Conservation (phyloP, 2,888 invertebrate species). For the Thelaira solivaga region DNA sequence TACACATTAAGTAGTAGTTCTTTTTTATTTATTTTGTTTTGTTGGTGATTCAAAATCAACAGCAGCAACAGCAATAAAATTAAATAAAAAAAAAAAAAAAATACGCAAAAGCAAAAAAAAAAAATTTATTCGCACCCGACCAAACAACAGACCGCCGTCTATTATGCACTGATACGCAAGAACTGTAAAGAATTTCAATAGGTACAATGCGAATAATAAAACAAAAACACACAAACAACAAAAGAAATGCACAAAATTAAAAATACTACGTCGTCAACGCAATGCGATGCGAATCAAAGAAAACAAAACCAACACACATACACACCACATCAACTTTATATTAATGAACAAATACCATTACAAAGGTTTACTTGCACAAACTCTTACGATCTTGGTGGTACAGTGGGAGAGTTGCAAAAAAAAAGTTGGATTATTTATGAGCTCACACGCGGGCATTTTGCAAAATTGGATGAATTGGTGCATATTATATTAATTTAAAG, state of each 20-base stretch:
- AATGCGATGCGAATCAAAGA: constrained; percentile 55
- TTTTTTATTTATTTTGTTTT: constrained; percentile 16
- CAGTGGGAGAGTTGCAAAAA: constrained; percentile 15
- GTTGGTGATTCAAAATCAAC: constrained; percentile 32
- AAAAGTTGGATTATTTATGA: not conserved
- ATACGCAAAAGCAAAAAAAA: not conserved
- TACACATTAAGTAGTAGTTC: constrained; percentile 13
- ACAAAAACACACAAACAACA: constrained; percentile 36
- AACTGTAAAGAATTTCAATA: constrained; percentile 49
- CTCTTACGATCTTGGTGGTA: constrained; percentile 23
- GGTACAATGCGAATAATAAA: constrained; percentile 36
- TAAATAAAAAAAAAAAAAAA: constrained; percentile 1
- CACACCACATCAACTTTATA: not conserved
- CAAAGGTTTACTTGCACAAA: not conserved
- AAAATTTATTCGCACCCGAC: constrained; percentile 27
- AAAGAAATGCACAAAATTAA: constrained; percentile 53
- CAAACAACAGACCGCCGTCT: constrained; percentile 39
- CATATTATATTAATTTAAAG: no score
- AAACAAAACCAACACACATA: constrained; percentile 34
- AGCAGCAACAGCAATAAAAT: constrained; percentile 7
- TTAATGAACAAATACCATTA: not conserved
- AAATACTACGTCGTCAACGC: constrained; percentile 55
- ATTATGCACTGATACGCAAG: constrained; percentile 53
- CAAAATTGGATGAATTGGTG: no score
- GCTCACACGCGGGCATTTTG: no score